A percentile compares a stretch with the other conserved stretches of the same genome.
Conservation (phyloP, 1,140 invertebrate genomes). For the Lepidurus apus region DNA sequence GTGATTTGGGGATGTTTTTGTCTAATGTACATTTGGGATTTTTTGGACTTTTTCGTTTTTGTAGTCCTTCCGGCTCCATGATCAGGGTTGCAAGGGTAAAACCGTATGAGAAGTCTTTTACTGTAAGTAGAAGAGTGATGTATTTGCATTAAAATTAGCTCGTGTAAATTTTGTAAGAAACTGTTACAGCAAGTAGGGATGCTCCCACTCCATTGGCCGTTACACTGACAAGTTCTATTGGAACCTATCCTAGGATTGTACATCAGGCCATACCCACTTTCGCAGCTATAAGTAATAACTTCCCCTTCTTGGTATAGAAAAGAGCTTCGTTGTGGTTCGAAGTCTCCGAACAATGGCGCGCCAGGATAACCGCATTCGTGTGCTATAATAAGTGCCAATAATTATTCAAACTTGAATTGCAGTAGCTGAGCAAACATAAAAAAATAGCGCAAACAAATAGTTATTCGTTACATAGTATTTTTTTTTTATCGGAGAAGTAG, state of each 20-base stretch:
- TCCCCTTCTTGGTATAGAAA: background rate
- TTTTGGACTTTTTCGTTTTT: background rate
- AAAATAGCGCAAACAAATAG: too few relatives aligned
- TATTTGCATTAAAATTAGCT: background rate
- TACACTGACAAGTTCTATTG: background rate
- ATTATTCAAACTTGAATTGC: too few relatives aligned
- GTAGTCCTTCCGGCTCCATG: background rate
- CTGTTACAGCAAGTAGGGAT: background rate
- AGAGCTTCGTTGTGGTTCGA: background rate
- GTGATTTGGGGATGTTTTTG: background rate
- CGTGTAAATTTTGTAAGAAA: background rate
- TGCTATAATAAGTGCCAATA: background rate
- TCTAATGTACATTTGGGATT: background rate
- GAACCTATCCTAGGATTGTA: background rate
- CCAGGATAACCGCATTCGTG: background rate
- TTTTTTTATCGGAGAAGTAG: too few relatives aligned
- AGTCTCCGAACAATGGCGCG: background rate
- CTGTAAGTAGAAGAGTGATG: too few relatives aligned
- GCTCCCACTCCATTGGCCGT: background rate
- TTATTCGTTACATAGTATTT: too few relatives aligned
- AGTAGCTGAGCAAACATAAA: too few relatives aligned
- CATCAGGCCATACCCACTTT: background rate
- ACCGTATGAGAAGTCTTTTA: background rate
- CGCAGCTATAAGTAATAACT: background rate
- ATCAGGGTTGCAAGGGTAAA: background rate